A percentile compares a stretch with the other conserved stretches of the same genome.
Conservation (phyloP, 2,113 vertebrate genomes). For the Strix aluco region DNA sequence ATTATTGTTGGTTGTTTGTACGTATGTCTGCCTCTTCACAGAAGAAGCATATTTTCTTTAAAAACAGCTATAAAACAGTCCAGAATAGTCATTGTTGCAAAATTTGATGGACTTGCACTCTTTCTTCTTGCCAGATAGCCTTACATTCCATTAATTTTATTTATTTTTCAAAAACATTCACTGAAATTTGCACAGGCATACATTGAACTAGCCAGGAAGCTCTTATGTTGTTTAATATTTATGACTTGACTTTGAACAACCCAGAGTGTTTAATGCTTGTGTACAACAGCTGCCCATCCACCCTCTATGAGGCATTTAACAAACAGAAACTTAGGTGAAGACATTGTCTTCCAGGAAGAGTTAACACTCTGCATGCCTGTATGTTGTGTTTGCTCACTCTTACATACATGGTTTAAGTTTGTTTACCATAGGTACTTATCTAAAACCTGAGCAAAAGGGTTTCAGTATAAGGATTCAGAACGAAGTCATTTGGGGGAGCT, state of each 20-base stretch:
- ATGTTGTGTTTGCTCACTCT: background rate
- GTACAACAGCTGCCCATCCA: background rate
- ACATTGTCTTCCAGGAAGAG: background rate
- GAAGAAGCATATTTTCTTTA: background rate
- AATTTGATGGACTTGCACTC: background rate
- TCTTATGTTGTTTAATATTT: background rate
- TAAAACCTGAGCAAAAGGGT: background rate
- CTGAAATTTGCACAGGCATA: background rate
- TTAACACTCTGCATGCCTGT: background rate
- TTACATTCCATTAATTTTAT: background rate
- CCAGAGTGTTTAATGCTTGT: background rate
- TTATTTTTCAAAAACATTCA: background rate
- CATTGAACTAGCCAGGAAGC: background rate
- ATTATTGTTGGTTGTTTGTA: background rate
- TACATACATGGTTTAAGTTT: fast-evolving
- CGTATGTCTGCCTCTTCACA: background rate
- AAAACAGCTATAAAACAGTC: background rate
- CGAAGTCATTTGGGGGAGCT: background rate
- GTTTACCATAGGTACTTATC: background rate
- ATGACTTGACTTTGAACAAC: background rate
- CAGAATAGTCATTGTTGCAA: background rate
- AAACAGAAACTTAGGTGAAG: background rate
- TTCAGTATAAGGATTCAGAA: background rate
- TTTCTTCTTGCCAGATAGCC: background rate
- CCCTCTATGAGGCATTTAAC: background rate